These are phyloP conservation scores for Thalassaphorura encarpata DNA, from an alignment of 1,140 invertebrate species.

Conservation along the genomic window DNA sequence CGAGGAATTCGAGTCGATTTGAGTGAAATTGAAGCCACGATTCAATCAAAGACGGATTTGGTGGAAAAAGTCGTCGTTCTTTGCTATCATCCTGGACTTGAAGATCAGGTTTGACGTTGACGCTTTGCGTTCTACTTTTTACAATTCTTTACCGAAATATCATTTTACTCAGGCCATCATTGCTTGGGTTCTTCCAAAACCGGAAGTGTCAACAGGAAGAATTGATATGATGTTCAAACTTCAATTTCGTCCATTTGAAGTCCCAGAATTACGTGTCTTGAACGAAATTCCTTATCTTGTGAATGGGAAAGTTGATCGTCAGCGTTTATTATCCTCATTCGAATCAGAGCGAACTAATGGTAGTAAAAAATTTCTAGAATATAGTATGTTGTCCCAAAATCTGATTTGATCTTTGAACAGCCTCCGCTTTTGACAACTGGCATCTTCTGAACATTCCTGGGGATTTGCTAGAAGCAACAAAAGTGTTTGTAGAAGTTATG, in stretches of 20 bases:
- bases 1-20: constrained; percentile 73
- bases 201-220: constrained; percentile 46
- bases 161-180: constrained; percentile 50
- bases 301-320: constrained; percentile 76
- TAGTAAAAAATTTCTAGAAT: neutral
- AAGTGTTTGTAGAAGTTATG: constrained; percentile 41
- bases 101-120: constrained; percentile 44
- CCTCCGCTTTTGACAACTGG: constrained; percentile 14
- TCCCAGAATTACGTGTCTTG: constrained; percentile 39
- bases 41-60: constrained; percentile 45
- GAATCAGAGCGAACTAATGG: constrained; percentile 38
- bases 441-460: constrained; percentile 40
- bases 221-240: constrained; percentile 52
- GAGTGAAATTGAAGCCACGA: constrained; percentile 61
- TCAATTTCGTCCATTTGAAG: constrained; percentile 34
- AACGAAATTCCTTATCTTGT: constrained; percentile 63
- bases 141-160: neutral
- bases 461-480: constrained; percentile 49
- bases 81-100: constrained; percentile 62
- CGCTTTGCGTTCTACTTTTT: neutral
- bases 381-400: too few relatives aligned
- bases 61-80: constrained; percentile 59
- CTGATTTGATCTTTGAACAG: neutral
- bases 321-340: constrained; percentile 58
- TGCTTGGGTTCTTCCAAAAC: constrained; percentile 54